phyloP scores from a whole-genome alignment of 1,140 invertebrate species.

The Lamellibrachia luymesi region DNA sequence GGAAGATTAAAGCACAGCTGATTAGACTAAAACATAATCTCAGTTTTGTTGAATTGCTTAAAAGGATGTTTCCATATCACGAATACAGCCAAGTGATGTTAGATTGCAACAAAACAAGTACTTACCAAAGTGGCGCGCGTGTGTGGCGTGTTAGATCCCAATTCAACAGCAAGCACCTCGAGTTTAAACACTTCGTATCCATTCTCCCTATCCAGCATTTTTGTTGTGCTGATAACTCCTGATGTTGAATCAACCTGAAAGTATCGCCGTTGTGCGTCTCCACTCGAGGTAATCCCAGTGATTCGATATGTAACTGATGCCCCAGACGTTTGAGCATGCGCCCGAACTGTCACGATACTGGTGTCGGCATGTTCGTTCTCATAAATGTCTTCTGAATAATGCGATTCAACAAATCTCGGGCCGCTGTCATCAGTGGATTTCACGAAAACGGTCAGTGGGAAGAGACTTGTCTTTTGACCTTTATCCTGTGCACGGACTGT shows the following conservation, averaged over 20 bases:
- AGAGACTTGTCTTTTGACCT: constrained; percentile 79
- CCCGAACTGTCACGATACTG: constrained; percentile 74
- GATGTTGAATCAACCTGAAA: constrained; percentile 83
- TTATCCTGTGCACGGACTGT: constrained; percentile 86
- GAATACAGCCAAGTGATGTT: neutral
- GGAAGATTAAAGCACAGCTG: neutral
- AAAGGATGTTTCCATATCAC: neutral
- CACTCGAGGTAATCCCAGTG: constrained; percentile 74
- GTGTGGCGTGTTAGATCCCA: constrained; percentile 61
- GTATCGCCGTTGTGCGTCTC: constrained; percentile 67
- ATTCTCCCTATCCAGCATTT: constrained; percentile 76
- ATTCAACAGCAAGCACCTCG: constrained; percentile 49
- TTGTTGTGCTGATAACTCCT: constrained; percentile 81
- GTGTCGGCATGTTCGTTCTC: constrained; percentile 87
- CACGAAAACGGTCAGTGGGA: constrained; percentile 77
- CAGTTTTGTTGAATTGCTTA: neutral
- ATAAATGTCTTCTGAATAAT: constrained; percentile 66
- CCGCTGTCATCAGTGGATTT: constrained; percentile 60
- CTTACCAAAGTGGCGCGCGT: constrained; percentile 72
- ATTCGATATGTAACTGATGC: constrained; percentile 80
- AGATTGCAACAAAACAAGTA: neutral
- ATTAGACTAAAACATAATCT: neutral
- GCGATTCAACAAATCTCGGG: constrained; percentile 46
- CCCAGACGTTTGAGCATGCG: constrained; percentile 51
- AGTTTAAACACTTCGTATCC: constrained; percentile 30